Evolutionary conservation across 1,140 invertebrate species (phyloP).

Genomic region (Neelides sp.): DNA sequence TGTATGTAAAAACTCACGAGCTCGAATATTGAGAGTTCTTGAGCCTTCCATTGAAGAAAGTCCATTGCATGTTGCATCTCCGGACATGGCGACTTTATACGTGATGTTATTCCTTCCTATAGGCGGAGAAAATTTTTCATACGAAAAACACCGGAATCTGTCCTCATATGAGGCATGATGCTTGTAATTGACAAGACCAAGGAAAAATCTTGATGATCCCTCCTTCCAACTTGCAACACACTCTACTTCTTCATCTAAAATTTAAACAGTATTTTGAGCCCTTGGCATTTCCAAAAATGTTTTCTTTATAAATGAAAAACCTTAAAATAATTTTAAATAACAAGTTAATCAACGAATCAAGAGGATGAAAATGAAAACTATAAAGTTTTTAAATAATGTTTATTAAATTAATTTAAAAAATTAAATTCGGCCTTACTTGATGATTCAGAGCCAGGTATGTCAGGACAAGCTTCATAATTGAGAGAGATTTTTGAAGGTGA

Average conservation of each 20-base stretch:
- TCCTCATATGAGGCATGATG: constrained; percentile 36
- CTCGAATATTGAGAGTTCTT: constrained; percentile 55
- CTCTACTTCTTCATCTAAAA: constrained; percentile 67
- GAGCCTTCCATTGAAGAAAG: constrained; percentile 65
- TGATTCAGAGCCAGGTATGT: constrained; percentile 41
- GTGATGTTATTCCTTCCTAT: constrained; percentile 12
- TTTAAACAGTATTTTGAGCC: no score
- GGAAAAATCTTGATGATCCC: constrained; percentile 70
- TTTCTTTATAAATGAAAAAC: no score
- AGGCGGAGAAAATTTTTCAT: constrained; percentile 18
- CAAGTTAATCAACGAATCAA: no score
- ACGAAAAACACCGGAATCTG: constrained; percentile 37
- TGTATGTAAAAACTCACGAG: no score
- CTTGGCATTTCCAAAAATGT: no score
- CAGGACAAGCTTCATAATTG: constrained; percentile 51
- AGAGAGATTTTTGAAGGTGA: constrained; percentile 47
- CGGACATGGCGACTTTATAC: constrained; percentile 69
- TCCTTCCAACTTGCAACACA: constrained; percentile 81
- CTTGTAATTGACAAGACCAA: constrained; percentile 54
- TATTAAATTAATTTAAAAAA: neutral
- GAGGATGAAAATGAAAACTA: constrained; percentile 12
- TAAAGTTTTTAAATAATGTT: no score
- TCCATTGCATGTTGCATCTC: constrained; percentile 76
- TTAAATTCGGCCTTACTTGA: constrained; percentile 29
- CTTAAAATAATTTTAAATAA: no score